Base-by-base conservation (phyloP, 1,140 invertebrate genomes). In the Holotrichia oblita region DNA sequence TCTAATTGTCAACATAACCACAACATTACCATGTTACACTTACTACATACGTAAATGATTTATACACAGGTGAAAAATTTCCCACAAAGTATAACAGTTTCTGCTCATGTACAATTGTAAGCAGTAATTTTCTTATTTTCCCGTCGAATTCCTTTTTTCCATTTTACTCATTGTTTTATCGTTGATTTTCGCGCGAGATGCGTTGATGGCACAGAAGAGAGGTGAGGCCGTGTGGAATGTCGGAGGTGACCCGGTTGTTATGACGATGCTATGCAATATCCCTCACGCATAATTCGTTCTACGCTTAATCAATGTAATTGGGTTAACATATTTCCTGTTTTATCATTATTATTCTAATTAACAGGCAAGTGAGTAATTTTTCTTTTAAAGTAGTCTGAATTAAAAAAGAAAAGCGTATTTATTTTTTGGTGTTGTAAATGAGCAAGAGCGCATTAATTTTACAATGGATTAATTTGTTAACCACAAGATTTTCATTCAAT, bases 211-310 rank as follows among this genome's bases (percentile, higher is more conserved):
- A 17, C n/a, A 17, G 6, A 55, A 55, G n/a, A 0, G n/a, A 55
- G 48, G 48, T 55, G 48, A 55, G 48, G 48, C 48, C 48, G 48
- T n/a, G 14, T 55, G 48, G 48, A 55, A 55, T 55, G 48, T 17
- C 48, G 48, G 48, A 55, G 48, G 48, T 55, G 14, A 55, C 48
- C 48, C 48, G 48, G 48, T 55, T 55, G n/a, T n/a, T 55, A n/a
- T 55, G 48, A 55, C 14, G 48, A 55, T 14, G 14, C 48, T 55
- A 17, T 34, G 27, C 27, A 34, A 6, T 55, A 17, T 17, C 17
- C 12, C 14, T 55, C 48, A 55, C 48, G 48, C 48, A 55, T 55
- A 55, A 55, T 55, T 55, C 17, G n/a, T n/a, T 55, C 17, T 55
- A 55, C 14, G 14, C 14, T 55, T 55, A 55, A 55, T 55, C 48